Evolutionary conservation across 2,797 vertebrate species (phyloP).

Genomic region (Apogon hyalosoma): DNA sequence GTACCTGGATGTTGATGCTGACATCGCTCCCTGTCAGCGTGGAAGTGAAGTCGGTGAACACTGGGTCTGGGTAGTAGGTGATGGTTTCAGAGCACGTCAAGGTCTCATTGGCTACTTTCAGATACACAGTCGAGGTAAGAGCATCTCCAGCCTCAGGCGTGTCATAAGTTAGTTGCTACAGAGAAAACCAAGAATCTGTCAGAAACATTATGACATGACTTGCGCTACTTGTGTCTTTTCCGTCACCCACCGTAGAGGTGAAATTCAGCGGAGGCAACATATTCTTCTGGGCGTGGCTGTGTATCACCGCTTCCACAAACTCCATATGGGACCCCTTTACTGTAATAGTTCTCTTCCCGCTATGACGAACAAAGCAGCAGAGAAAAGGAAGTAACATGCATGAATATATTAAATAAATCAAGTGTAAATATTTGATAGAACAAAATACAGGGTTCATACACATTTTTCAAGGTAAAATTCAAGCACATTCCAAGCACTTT

Average conservation of each 20-base stretch:
- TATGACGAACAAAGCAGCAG: slow-evolving; percentile 60
- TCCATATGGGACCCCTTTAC: slow-evolving; percentile 85
- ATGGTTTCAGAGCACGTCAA: slow-evolving; percentile 79
- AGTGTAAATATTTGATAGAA: neutral
- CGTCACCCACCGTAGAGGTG: slow-evolving; percentile 32
- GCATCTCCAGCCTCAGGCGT: slow-evolving; percentile 1
- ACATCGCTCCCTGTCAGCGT: neutral
- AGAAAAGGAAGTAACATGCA: neutral
- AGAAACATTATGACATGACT: neutral
- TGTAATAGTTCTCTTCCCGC: slow-evolving; percentile 87
- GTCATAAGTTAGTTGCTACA: slow-evolving; percentile 63
- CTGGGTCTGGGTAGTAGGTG: slow-evolving; percentile 86
- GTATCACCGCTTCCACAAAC: slow-evolving; percentile 84
- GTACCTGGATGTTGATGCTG: slow-evolving; percentile 74
- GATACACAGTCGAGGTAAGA: slow-evolving; percentile 38
- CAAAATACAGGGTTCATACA: neutral
- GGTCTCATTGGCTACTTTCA: slow-evolving; percentile 82
- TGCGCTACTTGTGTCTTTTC: no score
- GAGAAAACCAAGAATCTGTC: neutral
- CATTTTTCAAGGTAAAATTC: no score
- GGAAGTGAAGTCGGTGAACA: slow-evolving; percentile 84
- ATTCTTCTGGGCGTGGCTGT: neutral
- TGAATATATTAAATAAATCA: neutral
- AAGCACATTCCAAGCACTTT: no score
- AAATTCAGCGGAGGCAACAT: neutral